A percentile compares a stretch with the other conserved stretches of the same genome.
Evolutionary conservation across 1,140 invertebrate species (phyloP).

Genomic region (Macrosteles quadrilineatus): DNA sequence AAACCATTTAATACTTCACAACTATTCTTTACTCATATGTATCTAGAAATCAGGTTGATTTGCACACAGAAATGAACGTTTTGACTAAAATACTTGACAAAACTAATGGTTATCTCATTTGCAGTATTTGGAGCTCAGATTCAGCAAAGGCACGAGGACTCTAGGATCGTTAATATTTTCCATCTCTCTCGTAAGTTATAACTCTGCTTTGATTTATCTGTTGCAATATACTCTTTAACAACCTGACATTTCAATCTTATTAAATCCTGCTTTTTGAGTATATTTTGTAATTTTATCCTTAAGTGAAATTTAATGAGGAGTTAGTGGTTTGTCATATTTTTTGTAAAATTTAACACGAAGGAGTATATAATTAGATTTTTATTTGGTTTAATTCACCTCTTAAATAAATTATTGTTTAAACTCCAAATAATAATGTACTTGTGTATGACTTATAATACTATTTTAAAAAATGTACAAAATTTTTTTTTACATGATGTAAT

Average conservation of each 20-base stretch:
- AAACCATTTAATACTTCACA: no score
- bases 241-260: not conserved
- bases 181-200: slow-evolving; percentile 54
- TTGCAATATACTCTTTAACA: not conserved
- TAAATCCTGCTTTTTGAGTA: not conserved
- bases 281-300: not conserved
- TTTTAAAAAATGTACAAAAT: no score
- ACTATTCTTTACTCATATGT: not conserved
- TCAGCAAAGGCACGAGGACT: slow-evolving; percentile 61
- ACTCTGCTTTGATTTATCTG: not conserved
- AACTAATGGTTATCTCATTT: slow-evolving; percentile 41
- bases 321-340: not conserved
- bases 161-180: slow-evolving; percentile 65
- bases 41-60: not conserved
- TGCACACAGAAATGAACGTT: not conserved
- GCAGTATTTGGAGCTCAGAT: slow-evolving; percentile 73
- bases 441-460: no score
- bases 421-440: no score
- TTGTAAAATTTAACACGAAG: not conserved
- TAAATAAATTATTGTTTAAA: no score
- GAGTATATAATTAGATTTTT: not conserved
- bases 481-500: no score
- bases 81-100: not conserved
- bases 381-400: no score
- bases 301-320: not conserved